Evolutionary conservation across 2,797 vertebrate species (phyloP).

Genomic region (Molossus molossus): DNA sequence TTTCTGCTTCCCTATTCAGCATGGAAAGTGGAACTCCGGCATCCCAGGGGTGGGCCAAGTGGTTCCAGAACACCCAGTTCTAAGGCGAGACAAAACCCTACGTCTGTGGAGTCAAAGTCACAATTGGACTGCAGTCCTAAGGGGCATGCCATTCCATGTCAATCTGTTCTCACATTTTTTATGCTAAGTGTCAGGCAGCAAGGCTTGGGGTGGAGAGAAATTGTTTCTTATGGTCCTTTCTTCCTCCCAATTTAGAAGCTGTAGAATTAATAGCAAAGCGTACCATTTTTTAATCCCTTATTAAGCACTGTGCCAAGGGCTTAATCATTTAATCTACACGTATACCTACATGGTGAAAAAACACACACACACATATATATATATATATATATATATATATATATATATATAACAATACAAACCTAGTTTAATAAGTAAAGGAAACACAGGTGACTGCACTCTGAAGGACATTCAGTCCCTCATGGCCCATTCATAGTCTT

Average conservation of each 20-base stretch:
- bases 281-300: background rate
- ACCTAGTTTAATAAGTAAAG: slow-evolving; percentile 90
- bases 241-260: background rate
- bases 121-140: background rate
- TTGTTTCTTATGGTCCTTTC: background rate
- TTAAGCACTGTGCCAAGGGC: background rate
- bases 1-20: background rate
- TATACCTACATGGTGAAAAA: background rate
- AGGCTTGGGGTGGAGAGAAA: background rate
- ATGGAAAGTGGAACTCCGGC: background rate
- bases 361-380: too few relatives aligned
- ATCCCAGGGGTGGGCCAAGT: background rate
- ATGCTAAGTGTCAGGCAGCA: background rate
- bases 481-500: slow-evolving; percentile 73
- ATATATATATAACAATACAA: slow-evolving; percentile 58
- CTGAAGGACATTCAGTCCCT: slow-evolving; percentile 73
- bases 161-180: background rate
- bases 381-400: too few relatives aligned
- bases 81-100: background rate
- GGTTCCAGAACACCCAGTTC: background rate
- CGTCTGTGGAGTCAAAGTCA: background rate
- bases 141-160: background rate
- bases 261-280: background rate
- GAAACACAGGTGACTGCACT: slow-evolving; percentile 76
- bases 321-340: background rate